phyloP scores from a whole-genome alignment of 2,113 vertebrate genomes.

The Eurypyga helias region DNA sequence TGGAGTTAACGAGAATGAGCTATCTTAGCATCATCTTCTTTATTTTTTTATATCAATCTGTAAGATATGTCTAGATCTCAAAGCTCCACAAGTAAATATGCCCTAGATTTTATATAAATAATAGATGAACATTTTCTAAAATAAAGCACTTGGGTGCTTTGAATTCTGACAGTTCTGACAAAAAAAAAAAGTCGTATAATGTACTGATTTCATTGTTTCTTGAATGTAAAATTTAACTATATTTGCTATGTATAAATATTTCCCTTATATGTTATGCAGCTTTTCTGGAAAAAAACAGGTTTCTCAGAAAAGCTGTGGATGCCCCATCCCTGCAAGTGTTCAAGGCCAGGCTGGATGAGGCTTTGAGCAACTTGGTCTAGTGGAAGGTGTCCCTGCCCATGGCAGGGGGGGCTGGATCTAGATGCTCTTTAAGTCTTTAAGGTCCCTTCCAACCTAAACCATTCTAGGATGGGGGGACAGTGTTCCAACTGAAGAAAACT shows the following conservation, averaged over 20 bases:
- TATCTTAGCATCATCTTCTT: neutral
- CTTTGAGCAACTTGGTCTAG: too few species aligned
- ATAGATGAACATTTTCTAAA: slow-evolving; percentile 40
- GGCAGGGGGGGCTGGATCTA: too few species aligned
- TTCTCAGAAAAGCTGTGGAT: too few species aligned
- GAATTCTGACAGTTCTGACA: neutral
- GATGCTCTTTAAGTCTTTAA: too few species aligned
- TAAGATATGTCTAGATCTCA: neutral
- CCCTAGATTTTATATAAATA: slow-evolving; percentile 49
- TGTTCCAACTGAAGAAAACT: neutral
- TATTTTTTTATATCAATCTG: neutral
- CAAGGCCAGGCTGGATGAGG: too few species aligned
- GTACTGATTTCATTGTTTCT: neutral
- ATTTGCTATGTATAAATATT: neutral
- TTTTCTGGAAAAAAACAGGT: neutral
- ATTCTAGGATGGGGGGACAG: too few species aligned
- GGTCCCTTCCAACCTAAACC: too few species aligned
- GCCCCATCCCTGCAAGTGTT: too few species aligned
- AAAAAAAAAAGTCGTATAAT: neutral
- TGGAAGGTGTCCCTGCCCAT: too few species aligned
- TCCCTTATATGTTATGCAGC: neutral
- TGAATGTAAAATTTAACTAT: neutral
- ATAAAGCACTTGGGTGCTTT: neutral
- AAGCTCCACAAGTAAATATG: neutral
- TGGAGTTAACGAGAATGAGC: neutral